Base-by-base conservation (phyloP, 2,888 invertebrate genomes). In the Dichetophora obliterata region DNA sequence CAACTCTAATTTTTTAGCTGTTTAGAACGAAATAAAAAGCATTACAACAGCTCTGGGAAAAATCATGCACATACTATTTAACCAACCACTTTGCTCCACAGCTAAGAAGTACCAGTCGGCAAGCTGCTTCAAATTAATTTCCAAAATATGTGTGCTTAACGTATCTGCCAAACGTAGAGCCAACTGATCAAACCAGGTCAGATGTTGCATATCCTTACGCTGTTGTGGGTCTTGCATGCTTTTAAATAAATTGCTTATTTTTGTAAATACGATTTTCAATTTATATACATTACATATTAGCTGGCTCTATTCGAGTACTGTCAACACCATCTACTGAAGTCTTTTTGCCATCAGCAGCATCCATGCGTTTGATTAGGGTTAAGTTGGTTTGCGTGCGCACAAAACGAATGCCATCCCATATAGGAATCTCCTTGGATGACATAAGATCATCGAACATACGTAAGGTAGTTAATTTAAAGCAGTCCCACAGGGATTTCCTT, bases 101-200 rank as follows among this genome's bases (percentile, higher is more conserved):
- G 71, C 34, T 3, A 52, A 59, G 31, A 86, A 57, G 66, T 83
- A 85, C 1, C 85, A 80, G 27, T 85, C 83, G 0, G 86, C 82
- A 3, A 88, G 24, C 68, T 86, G 82, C 8, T 91, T 90, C 75
- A 93, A 88, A 82, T 93, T 92, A 77, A 94, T 91, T 87, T 93
- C 93, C 76, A 94, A 88, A 11, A 92, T 92, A 84, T 94, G 94
- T 2, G 93, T 94, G 61, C 90, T 90, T 8, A 94, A 89, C 16
- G 92, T 90, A 82, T 91, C 91, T 0, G 90, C 90, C 87, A 94
- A 88, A 81, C 92, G 91, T 77, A 90, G 90, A 22, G 92, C 84
- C n/a, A 93, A 90, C n/a, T 91, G 89, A n/a, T 91, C 90, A 2
- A 91, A 90, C 93, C 93, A 93, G 4, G 85, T 86, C 0, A 82